Base-by-base conservation (phyloP, 2,797 vertebrate genomes). In the Hypotaenidia philippensis region DNA sequence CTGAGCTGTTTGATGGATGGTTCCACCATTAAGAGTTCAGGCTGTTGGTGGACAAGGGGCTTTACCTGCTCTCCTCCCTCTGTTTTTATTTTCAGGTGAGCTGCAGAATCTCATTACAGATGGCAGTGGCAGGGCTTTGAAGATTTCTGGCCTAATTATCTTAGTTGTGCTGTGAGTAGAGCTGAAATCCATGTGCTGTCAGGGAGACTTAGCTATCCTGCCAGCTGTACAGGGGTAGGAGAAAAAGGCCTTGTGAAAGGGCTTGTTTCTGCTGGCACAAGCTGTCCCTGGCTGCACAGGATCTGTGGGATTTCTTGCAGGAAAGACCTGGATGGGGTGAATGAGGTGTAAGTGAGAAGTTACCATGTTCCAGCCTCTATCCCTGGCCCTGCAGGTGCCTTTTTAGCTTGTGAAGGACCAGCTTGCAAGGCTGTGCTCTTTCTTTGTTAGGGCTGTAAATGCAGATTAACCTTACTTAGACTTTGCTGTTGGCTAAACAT, bases 101-200 rank as follows among this genome's bases (percentile, higher is more conserved):
- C 44, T 69, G 44, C 66, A 84, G 78, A 90, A 71, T 82, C 91
- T 96, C 85, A 68, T 95, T 96, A 94, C 52, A 36, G 29, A 50
- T 0, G 0, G 63, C 85, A 83, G 66, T 76, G 71, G 70, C 88
- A 87, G 87, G 55, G 64, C 66, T 94, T 96, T 93, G 91, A 86
- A 95, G 91, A 93, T 93, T 87, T 94, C 81, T 94, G 71, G 23
- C 70, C 61, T 93, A 84, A 94, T 95, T 91, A 82, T 76, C 87
- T 83, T 57, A 64, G 59, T 87, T 91, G 77, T 5, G 8, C 65
- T 77, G 41, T 0, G 4, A 84, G 63, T 31, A 83, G 83, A 63
- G 63, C 63, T 25, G 41, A 89, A 84, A 94, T 84, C 90, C 38
- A 1, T 11, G 74, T 49, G 63, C 92, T 94, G 83, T 87, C 83